Base-by-base conservation (phyloP, 2,113 vertebrate genomes). In the Corvus hawaiiensis region DNA sequence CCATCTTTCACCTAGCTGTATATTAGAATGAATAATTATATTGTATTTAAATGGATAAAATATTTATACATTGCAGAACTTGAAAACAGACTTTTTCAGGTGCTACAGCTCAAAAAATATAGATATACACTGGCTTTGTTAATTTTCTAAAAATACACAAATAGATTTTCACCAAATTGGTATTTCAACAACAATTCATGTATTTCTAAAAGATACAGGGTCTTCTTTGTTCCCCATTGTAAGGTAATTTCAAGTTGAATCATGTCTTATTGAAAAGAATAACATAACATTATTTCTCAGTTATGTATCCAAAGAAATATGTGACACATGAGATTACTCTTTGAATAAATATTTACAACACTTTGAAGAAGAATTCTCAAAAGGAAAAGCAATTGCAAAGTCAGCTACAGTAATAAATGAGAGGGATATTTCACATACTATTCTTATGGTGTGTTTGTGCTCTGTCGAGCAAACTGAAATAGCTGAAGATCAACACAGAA, bases 401-500 rank as follows among this genome's bases (percentile, higher is more conserved):
- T 27, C 33, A 87, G 63, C 43, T 80, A 54, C 32, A 56, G 30
- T 46, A 93, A 86, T 59, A 93, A 89, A 89, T 27, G 33, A 54
- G 79, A 89, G 10, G 44, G 91, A 87, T 52, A 37, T 17, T 86
- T 71, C 7, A 2, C 22, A 35, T 68, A 35, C 43, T 74, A 93
- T 68, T 68, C 22, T 86, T 69, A 43, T 2, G 20, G 37, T 5
- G 6, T 33, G 35, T 73, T 62, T 77, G n/a, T 73, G 80, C 76
- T 95, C 71, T 35, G 17, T 55, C 4, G 24, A 91, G 78, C 69
- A 76, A 81, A 87, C 20, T 19, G 41, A 78, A 94, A 81, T 37
- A 84, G 77, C 33, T 87, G 55, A 95, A 54, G 55, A 66, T 82
- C 64, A 87, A 96, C 85, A 9, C 33, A 87, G 24, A 58, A 91